These are phyloP conservation scores for Cranoglanis bouderius DNA, from an alignment of 2,113 vertebrate species.

Conservation along the genomic window DNA sequence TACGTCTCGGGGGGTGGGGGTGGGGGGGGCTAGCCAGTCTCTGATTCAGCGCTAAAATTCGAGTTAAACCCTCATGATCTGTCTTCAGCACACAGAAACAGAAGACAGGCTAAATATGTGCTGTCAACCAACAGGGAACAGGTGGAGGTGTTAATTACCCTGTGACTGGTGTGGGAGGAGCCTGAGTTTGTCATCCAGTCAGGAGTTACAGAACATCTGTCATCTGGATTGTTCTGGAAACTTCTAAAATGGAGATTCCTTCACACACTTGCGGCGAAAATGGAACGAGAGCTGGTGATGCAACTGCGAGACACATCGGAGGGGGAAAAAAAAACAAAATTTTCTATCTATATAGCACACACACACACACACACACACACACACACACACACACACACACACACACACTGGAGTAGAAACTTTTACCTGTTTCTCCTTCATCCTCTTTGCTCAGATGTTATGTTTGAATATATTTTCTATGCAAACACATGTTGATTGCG, in stretches of 20 bases:
- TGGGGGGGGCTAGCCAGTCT: neutral
- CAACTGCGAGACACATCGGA: neutral
- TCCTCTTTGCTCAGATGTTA: neutral
- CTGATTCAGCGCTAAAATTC: neutral
- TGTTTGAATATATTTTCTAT: neutral
- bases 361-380: constrained; percentile 26
- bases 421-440: neutral
- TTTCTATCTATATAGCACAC: neutral
- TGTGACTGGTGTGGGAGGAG: neutral
- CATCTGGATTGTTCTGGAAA: constrained; percentile 12
- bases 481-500: neutral
- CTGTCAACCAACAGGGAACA: constrained; percentile 2
- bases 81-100: neutral
- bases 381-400: constrained; percentile 12
- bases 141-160: constrained; percentile 7
- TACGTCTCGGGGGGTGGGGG: too few species aligned
- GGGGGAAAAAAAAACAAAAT: too few species aligned
- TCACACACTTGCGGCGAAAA: neutral
- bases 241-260: neutral
- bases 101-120: constrained; percentile 5
- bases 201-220: constrained; percentile 7
- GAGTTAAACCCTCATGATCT: neutral
- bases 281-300: neutral
- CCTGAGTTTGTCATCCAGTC: neutral
- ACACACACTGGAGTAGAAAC: neutral